Percentiles rank a stretch among this genome's conserved stretches.
Conservation (phyloP, 2,888 invertebrate genomes). For the Eupithecia abbreviata region DNA sequence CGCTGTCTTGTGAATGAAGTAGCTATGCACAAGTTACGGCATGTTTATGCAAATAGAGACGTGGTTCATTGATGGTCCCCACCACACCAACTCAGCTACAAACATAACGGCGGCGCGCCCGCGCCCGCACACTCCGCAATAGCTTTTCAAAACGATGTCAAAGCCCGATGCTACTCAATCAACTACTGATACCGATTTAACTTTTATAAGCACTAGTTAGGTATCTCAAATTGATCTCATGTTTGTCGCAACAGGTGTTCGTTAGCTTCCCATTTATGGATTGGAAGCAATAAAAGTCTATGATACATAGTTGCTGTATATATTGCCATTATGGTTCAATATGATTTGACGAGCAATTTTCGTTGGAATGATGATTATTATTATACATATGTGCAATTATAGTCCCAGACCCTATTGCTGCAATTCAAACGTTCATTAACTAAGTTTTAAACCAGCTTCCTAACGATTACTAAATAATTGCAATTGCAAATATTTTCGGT, state of each 20-base stretch:
- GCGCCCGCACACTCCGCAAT: slow-evolving; percentile 55
- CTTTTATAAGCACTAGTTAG: slow-evolving; percentile 39
- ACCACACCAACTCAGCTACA: slow-evolving; percentile 50
- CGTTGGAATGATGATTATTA: slow-evolving; percentile 34
- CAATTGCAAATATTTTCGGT: slow-evolving; percentile 39
- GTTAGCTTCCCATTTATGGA: slow-evolving; percentile 36
- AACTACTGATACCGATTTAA: slow-evolving; percentile 34
- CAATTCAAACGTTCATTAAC: slow-evolving; percentile 36
- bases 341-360: slow-evolving; percentile 32
- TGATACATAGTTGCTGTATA: slow-evolving; percentile 36
- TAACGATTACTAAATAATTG: slow-evolving; percentile 32
- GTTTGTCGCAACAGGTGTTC: slow-evolving; percentile 51
- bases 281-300: slow-evolving; percentile 36
- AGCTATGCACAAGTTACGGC: slow-evolving; percentile 53
- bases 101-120: slow-evolving; percentile 51
- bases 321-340: slow-evolving; percentile 34
- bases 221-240: slow-evolving; percentile 33
- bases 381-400: slow-evolving; percentile 27
- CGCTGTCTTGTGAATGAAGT: slow-evolving; percentile 44
- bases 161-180: slow-evolving; percentile 47
- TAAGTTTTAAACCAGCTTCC: slow-evolving; percentile 30
- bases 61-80: slow-evolving; percentile 65
- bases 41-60: slow-evolving; percentile 65
- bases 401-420: slow-evolving; percentile 32
- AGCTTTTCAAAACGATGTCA: slow-evolving; percentile 37